A percentile compares a stretch with the other conserved stretches of the same genome.
These are phyloP conservation scores for Zoanthus sansibaricus DNA, from an alignment of 92 coral and sea anemone genomes.

Conservation along the genomic window DNA sequence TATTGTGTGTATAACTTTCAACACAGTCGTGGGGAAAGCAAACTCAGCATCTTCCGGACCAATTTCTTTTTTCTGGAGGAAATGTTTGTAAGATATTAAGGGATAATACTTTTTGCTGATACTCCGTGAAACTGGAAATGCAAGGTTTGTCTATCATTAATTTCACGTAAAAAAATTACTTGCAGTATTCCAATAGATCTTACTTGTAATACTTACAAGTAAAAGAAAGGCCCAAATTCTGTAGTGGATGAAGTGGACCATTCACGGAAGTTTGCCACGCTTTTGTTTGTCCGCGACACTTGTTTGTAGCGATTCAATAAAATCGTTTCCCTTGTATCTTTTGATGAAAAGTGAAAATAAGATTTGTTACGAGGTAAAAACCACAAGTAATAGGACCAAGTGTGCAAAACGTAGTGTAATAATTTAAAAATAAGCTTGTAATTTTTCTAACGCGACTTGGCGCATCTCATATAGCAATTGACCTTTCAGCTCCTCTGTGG, in stretches of 20 bases:
- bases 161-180: conserved; percentile 8
- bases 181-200: conserved; percentile 2
- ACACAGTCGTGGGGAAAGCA: conserved; percentile 5
- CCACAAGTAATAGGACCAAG: too few species aligned
- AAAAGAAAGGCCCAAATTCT: neutral
- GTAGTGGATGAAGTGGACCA: too few species aligned
- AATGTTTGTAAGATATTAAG: conserved; percentile 11
- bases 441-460: too few species aligned
- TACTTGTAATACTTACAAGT: conserved; percentile 6
- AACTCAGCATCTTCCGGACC: conserved; percentile 17
- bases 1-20: neutral
- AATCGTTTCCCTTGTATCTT: too few species aligned
- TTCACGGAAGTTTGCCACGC: neutral
- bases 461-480: neutral
- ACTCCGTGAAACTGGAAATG: conserved; percentile 15
- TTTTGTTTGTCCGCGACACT: conserved; percentile 9
- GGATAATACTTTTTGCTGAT: neutral
- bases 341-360: neutral
- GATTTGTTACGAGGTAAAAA: too few species aligned
- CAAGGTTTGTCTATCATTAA: conserved; percentile 10
- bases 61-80: conserved; percentile 14
- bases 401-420: too few species aligned
- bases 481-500: neutral
- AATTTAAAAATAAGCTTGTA: too few species aligned
- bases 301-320: neutral